A percentile compares a stretch with the other conserved stretches of the same genome.
Evolutionary conservation across 2,888 invertebrate genomes (phyloP).

Genomic region (Conistra vaccinii): DNA sequence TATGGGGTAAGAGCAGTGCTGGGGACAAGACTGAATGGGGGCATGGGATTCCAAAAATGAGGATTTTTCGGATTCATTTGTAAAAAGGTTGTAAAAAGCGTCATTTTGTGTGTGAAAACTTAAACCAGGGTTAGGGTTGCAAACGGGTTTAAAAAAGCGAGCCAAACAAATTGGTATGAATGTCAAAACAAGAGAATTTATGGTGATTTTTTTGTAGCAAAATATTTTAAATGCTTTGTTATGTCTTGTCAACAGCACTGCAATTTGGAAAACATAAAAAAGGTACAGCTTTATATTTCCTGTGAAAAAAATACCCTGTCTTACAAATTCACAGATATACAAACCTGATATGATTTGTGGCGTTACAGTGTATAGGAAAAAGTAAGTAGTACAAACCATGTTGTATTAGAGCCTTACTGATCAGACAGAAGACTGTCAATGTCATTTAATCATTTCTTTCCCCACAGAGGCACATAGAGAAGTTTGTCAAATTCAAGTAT

Average conservation of each 20-base stretch:
- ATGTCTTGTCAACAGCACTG: conserved; percentile 52
- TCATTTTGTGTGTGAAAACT: background rate
- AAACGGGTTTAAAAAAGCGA: background rate
- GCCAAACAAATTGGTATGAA: background rate
- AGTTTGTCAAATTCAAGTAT: no score
- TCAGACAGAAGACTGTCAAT: background rate
- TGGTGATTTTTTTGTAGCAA: background rate
- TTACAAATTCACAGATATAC: background rate
- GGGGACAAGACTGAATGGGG: conserved; percentile 43
- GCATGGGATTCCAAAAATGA: background rate
- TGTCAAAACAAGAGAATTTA: background rate
- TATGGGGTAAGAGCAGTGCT: conserved; percentile 29
- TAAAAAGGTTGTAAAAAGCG: background rate
- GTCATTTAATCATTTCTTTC: no score
- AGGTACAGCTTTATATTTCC: background rate
- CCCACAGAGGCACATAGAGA: background rate
- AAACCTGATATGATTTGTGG: conserved; percentile 1
- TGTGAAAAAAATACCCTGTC: background rate
- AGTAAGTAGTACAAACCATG: background rate
- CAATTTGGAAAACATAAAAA: conserved; percentile 15
- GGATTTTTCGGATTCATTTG: background rate
- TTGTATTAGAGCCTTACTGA: background rate
- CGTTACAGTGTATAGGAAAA: background rate
- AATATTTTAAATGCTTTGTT: background rate
- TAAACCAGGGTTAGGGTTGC: background rate